A percentile compares a stretch with the other conserved stretches of the same genome.
Conservation (phyloP, 2,888 invertebrate species). For the Lysandra bellargus region DNA sequence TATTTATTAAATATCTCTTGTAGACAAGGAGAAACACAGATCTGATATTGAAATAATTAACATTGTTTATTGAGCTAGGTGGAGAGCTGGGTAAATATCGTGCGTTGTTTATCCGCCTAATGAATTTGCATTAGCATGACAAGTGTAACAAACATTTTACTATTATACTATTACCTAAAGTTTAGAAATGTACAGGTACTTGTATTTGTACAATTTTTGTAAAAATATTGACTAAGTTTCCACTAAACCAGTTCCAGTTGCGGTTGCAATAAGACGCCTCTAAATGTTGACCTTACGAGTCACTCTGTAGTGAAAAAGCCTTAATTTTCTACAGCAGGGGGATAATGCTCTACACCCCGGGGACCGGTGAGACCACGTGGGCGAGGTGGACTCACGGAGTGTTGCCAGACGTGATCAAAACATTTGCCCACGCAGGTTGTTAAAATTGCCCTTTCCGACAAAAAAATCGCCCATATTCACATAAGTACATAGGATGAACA, state of each 20-base stretch:
- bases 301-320: no score
- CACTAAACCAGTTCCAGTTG: not conserved
- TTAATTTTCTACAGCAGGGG: not conserved
- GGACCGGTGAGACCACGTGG: not conserved
- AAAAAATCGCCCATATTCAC: no score
- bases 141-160: not conserved
- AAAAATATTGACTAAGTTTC: not conserved
- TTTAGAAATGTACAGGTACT: not conserved
- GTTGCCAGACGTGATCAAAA: no score
- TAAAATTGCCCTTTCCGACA: no score
- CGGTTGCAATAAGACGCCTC: no score
- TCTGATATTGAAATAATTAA: conserved; percentile 12
- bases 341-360: not conserved
- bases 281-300: no score
- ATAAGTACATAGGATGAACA: no score
- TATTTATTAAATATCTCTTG: no score
- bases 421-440: no score
- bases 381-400: conserved; percentile 34
- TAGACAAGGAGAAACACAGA: not conserved
- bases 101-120: conserved; percentile 7
- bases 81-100: not conserved
- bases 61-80: conserved; percentile 1
- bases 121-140: conserved; percentile 3
- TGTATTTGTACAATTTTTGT: not conserved
- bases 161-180: not conserved